phyloP scores from a whole-genome alignment of 1,140 invertebrate species.

The Zaprionus vittiger region DNA sequence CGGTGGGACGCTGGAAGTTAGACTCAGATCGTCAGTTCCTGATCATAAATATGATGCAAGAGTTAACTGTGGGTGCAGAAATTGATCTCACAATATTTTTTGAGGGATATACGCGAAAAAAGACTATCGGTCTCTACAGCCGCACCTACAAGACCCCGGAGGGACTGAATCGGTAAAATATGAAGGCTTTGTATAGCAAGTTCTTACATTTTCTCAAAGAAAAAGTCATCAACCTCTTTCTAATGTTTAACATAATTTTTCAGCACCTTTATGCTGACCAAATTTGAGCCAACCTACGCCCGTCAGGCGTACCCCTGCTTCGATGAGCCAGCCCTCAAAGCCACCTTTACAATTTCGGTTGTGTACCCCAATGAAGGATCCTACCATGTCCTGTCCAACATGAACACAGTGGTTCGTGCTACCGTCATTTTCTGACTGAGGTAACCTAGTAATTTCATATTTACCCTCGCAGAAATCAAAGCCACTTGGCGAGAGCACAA shows the following conservation, averaged over 20 bases:
- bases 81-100: conserved; percentile 81
- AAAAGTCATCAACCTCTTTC: no score
- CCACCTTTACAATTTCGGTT: conserved; percentile 92
- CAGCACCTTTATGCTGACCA: conserved; percentile 93
- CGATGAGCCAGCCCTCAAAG: conserved; percentile 97
- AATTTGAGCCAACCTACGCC: conserved; percentile 97
- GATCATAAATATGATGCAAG: conserved; percentile 53
- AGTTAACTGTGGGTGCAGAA: conserved; percentile 27
- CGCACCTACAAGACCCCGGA: conserved; percentile 78
- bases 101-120: conserved; percentile 82
- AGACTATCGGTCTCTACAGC: conserved; percentile 84
- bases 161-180: conserved; percentile 19
- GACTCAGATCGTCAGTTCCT: conserved; percentile 67
- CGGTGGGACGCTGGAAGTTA: conserved; percentile 13
- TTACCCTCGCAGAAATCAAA: conserved; percentile 34
- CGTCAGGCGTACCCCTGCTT: conserved; percentile 97
- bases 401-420: conserved; percentile 85
- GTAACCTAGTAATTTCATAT: no score
- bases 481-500: conserved; percentile 57
- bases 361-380: conserved; percentile 87
- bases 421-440: no score
- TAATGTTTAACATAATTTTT: neutral
- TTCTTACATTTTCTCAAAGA: neutral
- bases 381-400: conserved; percentile 92
- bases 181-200: neutral